Percentiles rank a stretch among this genome's conserved stretches.
phyloP scores from a whole-genome alignment of 2,113 vertebrate species.

The Sapajus apella region DNA sequence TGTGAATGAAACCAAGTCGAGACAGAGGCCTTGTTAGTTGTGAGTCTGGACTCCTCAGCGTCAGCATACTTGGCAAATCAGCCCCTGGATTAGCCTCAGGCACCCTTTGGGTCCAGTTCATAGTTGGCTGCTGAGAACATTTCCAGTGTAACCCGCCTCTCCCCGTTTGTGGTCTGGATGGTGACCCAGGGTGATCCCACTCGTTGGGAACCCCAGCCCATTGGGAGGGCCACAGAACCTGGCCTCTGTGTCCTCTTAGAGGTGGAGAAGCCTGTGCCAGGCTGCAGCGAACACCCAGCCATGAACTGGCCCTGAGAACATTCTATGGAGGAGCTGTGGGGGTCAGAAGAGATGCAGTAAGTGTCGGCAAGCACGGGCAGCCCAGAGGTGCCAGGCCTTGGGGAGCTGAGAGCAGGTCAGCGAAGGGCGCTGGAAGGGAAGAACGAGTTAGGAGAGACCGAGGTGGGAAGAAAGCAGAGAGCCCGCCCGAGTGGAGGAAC shows the following conservation, averaged over 20 bases:
- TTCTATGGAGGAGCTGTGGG: not conserved
- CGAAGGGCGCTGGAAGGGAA: constrained; percentile 66
- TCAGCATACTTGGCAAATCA: not conserved
- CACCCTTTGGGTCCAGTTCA: constrained; percentile 40
- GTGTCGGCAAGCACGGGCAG: constrained; percentile 51
- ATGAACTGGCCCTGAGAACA: constrained; percentile 24
- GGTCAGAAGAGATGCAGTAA: not conserved
- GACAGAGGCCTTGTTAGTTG: not conserved
- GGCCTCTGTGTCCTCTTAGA: not conserved
- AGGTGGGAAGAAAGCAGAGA: constrained; percentile 70
- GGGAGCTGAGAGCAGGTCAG: constrained; percentile 68
- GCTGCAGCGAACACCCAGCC: not conserved
- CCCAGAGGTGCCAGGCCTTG: not conserved
- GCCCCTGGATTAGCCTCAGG: not conserved
- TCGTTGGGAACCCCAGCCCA: not conserved
- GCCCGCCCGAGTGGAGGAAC: constrained; percentile 59
- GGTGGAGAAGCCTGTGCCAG: not conserved
- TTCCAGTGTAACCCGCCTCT: not conserved
- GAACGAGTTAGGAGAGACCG: constrained; percentile 59
- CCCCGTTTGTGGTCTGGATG: not conserved
- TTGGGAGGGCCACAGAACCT: not conserved
- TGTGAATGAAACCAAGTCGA: constrained; percentile 67
- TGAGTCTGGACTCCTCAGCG: fast-evolving
- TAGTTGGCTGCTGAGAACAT: not conserved
- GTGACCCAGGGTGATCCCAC: not conserved